Conservation (phyloP, 2,797 vertebrate species). For the Stomatorhinus walkeri region DNA sequence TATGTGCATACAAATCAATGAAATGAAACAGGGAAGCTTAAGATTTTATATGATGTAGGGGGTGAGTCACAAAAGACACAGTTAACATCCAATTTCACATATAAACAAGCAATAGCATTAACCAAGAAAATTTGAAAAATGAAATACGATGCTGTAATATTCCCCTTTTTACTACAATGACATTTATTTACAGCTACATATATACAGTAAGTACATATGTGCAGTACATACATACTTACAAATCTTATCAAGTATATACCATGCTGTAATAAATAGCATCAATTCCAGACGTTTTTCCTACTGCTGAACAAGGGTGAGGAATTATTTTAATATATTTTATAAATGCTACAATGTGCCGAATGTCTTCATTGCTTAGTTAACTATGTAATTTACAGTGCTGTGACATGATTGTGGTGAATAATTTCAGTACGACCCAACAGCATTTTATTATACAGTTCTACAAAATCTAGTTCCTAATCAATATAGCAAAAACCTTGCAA, state of each 20-base stretch:
- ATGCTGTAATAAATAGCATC: not conserved
- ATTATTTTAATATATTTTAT: not conserved
- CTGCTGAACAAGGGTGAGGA: not conserved
- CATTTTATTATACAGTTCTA: not conserved
- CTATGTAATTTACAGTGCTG: not conserved
- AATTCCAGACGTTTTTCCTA: not conserved
- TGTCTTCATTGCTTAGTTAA: not conserved
- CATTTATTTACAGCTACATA: not conserved
- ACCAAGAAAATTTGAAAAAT: slow-evolving; percentile 8
- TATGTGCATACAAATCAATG: not conserved
- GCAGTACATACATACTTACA: not conserved
- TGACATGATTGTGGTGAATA: not conserved
- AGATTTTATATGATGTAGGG: slow-evolving; percentile 2
- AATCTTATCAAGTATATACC: not conserved
- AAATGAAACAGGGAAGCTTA: slow-evolving; percentile 20
- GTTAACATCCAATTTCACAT: not conserved
- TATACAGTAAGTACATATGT: not conserved
- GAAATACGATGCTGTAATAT: slow-evolving; percentile 5
- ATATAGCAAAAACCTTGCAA: not conserved
- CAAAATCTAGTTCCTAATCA: not conserved
- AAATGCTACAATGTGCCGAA: not conserved
- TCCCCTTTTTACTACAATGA: slow-evolving; percentile 20
- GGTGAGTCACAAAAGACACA: not conserved
- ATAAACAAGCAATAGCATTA: slow-evolving; percentile 10
- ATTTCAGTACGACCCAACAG: not conserved